Evolutionary conservation across 1,140 invertebrate species (phyloP), one percentile per base, ranked within the genome.

Genomic region (Drosophila truncata): DNA sequence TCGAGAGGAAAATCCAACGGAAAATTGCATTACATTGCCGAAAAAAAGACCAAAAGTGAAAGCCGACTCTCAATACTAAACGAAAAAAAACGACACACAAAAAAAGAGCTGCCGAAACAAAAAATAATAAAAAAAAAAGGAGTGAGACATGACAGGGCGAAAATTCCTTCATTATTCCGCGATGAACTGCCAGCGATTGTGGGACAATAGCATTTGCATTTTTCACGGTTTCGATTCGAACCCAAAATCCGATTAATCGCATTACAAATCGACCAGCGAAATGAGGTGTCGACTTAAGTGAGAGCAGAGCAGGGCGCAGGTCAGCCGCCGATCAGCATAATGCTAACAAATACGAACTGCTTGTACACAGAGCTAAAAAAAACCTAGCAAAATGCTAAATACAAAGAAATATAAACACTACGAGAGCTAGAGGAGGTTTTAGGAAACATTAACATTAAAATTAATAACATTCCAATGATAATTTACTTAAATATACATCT

Each of bases 281-380:
- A 90, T 85, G 85, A 88, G 70, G 85, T 88, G 85, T 88, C 85
- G 88, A 88, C 85, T 88, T 88, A 88, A 79, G 62, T 78, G 84
- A 86, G 78, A 86, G 78, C 77, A 65, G 78, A 78, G 82, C 72
- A 47, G 46, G 14, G 73, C 78, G 84, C 31, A 78, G 82, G 82
- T 62, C 33, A 31, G 31, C 49, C 50, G 18, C 18, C 50, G 71
- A 61, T 46, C 50, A 75, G 46, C 42, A 78, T 90, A 88, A 88
- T 88, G 80, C 80, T 88, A 90, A 90, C 69, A 88, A 88, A 88
- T 87, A 57, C 75, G 57, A 52, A 14, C 25, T 31, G 44, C 20
- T 23, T 37, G 7, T 37, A 35, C 52, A 55, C 31, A 4, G 31
- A 2, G 14, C 2, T 1, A 44, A 44, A 44, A 42, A 11, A 0